Evolutionary conservation across 2,888 invertebrate species (phyloP).

Genomic region (Gnatocerus cornutus): DNA sequence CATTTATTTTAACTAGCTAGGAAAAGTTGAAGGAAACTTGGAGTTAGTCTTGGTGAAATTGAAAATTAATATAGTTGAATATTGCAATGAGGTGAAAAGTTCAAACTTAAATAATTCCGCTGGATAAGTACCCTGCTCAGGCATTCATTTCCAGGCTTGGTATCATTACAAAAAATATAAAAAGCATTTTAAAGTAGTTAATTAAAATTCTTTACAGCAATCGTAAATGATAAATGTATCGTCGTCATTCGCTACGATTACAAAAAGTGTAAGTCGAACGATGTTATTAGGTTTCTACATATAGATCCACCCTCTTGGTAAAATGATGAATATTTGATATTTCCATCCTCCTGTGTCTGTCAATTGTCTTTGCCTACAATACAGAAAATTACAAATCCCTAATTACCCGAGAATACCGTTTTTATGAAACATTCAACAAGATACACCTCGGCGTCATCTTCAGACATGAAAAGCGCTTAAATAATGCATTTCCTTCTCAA

Average conservation of each 20-base stretch:
- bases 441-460: neutral
- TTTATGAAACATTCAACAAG: neutral
- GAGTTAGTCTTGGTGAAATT: no score
- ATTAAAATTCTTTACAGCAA: neutral
- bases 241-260: neutral
- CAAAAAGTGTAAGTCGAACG: neutral
- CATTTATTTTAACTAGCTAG: no score
- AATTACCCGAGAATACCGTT: neutral
- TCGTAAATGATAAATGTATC: neutral
- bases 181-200: neutral
- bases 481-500: slow-evolving; percentile 4
- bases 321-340: slow-evolving; percentile 4
- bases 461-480: slow-evolving; percentile 9
- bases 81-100: no score
- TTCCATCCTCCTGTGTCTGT: neutral
- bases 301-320: neutral
- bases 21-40: no score
- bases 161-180: no score
- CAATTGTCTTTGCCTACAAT: neutral
- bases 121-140: no score
- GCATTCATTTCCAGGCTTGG: no score
- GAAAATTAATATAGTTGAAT: no score
- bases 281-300: neutral
- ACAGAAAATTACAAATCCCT: neutral
- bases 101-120: no score